These are phyloP conservation scores for Mus spicilegus DNA, from an alignment of 2,113 vertebrate species.

Conservation along the genomic window DNA sequence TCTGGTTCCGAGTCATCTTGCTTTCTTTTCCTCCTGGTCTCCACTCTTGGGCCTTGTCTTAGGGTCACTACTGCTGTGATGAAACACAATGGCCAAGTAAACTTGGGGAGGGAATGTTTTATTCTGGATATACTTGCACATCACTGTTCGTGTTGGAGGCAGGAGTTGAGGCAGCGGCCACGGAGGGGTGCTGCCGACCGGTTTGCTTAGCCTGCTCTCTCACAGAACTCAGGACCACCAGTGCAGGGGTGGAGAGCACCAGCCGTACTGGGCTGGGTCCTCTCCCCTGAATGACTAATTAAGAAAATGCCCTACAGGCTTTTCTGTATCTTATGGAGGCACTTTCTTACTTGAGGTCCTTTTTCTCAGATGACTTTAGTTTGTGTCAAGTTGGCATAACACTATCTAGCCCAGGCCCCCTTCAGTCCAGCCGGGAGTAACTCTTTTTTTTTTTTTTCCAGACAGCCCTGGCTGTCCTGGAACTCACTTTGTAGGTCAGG, in stretches of 20 bases:
- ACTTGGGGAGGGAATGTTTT: neutral
- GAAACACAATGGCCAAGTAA: neutral
- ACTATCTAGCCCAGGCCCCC: neutral
- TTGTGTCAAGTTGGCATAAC: neutral
- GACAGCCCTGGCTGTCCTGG: no score
- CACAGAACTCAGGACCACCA: no score
- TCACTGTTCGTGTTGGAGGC: neutral
- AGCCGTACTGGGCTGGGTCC: neutral
- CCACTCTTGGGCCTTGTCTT: neutral
- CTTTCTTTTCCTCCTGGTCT: neutral
- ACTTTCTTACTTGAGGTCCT: neutral
- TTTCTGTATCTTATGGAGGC: neutral
- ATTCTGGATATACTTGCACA: neutral
- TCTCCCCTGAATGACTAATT: neutral
- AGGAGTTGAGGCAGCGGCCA: neutral
- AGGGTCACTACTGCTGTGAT: neutral
- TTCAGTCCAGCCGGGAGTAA: neutral
- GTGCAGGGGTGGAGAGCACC: neutral
- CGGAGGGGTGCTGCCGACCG: neutral
- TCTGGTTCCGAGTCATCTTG: neutral
- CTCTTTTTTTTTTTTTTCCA: no score
- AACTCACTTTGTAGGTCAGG: no score
- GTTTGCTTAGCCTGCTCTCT: neutral
- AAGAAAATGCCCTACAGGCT: neutral
- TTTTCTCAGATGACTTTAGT: neutral